A percentile compares a stretch with the other conserved stretches of the same genome.
These are phyloP conservation scores for Chironomus striatipennis DNA, from an alignment of 1,140 invertebrate genomes.

Conservation along the genomic window DNA sequence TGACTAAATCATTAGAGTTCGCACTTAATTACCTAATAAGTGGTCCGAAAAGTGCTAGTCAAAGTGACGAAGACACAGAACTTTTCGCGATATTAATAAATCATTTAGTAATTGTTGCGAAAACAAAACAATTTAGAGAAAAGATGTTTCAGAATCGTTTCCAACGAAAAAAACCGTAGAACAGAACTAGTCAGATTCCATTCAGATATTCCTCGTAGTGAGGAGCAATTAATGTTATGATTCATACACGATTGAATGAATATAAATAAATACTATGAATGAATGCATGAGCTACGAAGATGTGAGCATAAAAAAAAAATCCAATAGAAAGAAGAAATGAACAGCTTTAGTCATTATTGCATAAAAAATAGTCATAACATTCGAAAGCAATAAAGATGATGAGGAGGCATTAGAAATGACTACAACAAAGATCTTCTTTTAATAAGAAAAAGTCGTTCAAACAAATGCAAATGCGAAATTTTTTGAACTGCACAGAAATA, in stretches of 20 bases:
- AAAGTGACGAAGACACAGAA: no score
- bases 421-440: no score
- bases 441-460: no score
- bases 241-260: slow-evolving; percentile 2
- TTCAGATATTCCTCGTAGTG: not conserved
- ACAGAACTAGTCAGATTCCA: not conserved
- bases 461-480: no score
- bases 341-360: slow-evolving; percentile 11
- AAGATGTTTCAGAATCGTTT: no score
- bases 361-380: slow-evolving; percentile 10
- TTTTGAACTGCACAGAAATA: not conserved
- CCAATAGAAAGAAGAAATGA: no score
- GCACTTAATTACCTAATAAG: no score
- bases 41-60: no score
- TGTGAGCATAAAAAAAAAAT: not conserved
- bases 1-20: no score
- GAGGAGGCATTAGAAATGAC: not conserved
- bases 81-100: no score
- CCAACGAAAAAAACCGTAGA: not conserved
- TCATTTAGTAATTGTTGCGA: no score
- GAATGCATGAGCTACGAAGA: not conserved
- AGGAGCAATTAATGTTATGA: slow-evolving; percentile 5
- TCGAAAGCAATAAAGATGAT: not conserved
- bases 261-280: not conserved
- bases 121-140: no score